Percentiles rank a stretch among this genome's conserved stretches.
These are phyloP conservation scores for Amphipyra berbera DNA, from an alignment of 2,888 invertebrate species.

Conservation along the genomic window DNA sequence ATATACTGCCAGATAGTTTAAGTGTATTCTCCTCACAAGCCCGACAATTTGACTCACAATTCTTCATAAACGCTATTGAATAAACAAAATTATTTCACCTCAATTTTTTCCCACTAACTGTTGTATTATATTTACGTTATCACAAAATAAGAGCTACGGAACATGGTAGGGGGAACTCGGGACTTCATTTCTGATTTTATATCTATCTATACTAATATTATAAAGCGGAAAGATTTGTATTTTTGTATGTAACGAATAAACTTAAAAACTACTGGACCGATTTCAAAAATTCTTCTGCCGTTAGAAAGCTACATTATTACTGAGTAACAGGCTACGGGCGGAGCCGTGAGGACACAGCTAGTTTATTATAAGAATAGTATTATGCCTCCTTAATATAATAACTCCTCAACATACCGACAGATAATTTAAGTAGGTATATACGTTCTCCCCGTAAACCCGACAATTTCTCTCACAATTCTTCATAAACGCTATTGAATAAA, in stretches of 20 bases:
- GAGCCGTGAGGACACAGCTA: too few species aligned
- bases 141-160: constrained; percentile 49
- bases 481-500: constrained; percentile 48
- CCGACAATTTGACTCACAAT: constrained; percentile 31
- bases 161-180: constrained; percentile 51
- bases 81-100: constrained; percentile 54
- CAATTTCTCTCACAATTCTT: constrained; percentile 36
- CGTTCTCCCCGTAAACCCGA: not conserved
- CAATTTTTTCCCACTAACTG: constrained; percentile 52
- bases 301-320: too few species aligned
- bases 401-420: not conserved
- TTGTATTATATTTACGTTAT: constrained; percentile 66
- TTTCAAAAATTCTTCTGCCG: too few species aligned
- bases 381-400: not conserved
- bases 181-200: constrained; percentile 61
- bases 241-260: too few species aligned
- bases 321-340: too few species aligned
- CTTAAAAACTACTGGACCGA: too few species aligned
- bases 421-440: not conserved
- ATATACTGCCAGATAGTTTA: not conserved
- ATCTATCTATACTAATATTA: too few species aligned
- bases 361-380: too few species aligned
- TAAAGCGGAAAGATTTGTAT: too few species aligned
- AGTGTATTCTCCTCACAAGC: not conserved
- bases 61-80: constrained; percentile 46